Conservation (phyloP, 2,113 vertebrate species). For the Psephotus haematonotus region DNA sequence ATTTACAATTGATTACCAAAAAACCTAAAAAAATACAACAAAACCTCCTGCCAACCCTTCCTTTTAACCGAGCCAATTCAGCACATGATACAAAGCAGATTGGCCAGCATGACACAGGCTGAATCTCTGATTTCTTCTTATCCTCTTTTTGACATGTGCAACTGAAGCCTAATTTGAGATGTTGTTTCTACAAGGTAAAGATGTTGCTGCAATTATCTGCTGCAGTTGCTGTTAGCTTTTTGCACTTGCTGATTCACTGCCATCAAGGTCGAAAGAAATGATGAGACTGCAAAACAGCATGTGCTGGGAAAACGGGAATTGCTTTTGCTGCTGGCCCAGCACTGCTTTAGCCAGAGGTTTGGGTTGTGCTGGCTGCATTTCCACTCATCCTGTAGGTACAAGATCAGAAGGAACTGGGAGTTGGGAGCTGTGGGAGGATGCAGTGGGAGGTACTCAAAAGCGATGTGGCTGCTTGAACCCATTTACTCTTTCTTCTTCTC, state of each 20-base stretch:
- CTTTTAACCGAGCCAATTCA: constrained; percentile 1
- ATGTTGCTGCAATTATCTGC: constrained; percentile 38
- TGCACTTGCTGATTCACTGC: constrained; percentile 45
- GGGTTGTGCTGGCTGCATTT: background rate
- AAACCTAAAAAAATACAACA: background rate
- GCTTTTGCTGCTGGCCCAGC: constrained; percentile 40
- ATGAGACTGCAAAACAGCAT: constrained; percentile 50
- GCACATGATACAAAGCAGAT: background rate
- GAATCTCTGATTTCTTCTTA: constrained; percentile 50
- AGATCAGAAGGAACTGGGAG: background rate
- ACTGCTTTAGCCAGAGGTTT: background rate
- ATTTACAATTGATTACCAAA: background rate
- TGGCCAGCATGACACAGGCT: constrained; percentile 12
- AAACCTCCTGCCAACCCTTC: constrained; percentile 49
- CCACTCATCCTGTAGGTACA: background rate
- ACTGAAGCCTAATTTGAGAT: constrained; percentile 51
- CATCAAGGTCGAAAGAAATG: constrained; percentile 24
- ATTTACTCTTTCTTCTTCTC: background rate
- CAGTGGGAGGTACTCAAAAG: background rate
- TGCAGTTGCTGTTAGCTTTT: constrained; percentile 41
- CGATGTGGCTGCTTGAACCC: background rate
- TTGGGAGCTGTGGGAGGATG: background rate
- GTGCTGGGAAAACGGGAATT: constrained; percentile 8
- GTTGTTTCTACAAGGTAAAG: constrained; percentile 47
- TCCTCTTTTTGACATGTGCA: constrained; percentile 40